phyloP scores from a whole-genome alignment of 2,797 vertebrate species.

The Pempheris klunzingeri region DNA sequence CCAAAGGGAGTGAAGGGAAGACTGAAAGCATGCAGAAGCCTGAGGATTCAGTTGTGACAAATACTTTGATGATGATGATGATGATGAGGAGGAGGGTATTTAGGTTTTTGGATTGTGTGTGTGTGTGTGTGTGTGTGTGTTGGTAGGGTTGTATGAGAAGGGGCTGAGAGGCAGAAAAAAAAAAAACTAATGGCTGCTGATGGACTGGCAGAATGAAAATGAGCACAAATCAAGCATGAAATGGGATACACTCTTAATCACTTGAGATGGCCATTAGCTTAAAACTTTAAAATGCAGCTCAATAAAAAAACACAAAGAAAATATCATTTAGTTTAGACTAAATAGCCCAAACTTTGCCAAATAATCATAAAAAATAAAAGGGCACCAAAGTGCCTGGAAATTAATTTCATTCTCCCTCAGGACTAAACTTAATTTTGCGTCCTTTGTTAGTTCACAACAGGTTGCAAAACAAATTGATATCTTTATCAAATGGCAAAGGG shows the following conservation, averaged over 20 bases:
- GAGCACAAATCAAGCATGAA: slow-evolving; percentile 69
- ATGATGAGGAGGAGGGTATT: not conserved
- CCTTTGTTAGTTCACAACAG: slow-evolving; percentile 31
- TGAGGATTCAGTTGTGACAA: slow-evolving; percentile 24
- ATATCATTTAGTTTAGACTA: slow-evolving; percentile 14
- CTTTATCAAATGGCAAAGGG: slow-evolving; percentile 29
- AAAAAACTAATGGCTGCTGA: slow-evolving; percentile 63
- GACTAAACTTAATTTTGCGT: slow-evolving; percentile 25
- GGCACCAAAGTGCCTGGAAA: slow-evolving; percentile 6
- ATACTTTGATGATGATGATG: slow-evolving; percentile 22
- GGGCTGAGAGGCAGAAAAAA: slow-evolving; percentile 32
- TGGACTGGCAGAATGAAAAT: slow-evolving; percentile 60
- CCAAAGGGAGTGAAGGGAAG: not conserved
- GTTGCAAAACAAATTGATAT: slow-evolving; percentile 39
- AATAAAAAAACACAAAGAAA: slow-evolving; percentile 20
- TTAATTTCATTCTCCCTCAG: slow-evolving; percentile 17
- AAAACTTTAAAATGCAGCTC: slow-evolving; percentile 39
- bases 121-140: slow-evolving; percentile 15
- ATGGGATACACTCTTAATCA: slow-evolving; percentile 51
- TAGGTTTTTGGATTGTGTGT: slow-evolving; percentile 24
- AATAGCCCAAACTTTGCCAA: slow-evolving; percentile 26
- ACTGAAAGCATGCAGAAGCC: slow-evolving; percentile 36
- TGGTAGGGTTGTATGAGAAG: slow-evolving; percentile 25
- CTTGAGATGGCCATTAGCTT: slow-evolving; percentile 40
- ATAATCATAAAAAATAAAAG: slow-evolving; percentile 22